Evolutionary conservation across 2,113 vertebrate genomes (phyloP).

Genomic region (Syngnathus scovelli): DNA sequence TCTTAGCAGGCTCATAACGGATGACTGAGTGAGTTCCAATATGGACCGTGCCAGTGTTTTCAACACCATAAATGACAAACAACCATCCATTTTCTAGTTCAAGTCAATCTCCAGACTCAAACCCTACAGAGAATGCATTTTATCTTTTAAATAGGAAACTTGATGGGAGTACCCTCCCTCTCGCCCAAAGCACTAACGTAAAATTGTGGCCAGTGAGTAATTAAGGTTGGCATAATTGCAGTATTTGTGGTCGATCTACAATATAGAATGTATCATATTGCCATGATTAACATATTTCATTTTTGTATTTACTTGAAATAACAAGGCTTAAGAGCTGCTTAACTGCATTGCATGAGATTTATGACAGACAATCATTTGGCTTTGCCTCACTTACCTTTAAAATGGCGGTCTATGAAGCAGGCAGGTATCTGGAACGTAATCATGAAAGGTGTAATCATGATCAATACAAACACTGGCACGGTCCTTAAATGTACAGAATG

Average conservation of each 20-base stretch:
- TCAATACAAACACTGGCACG: slow-evolving; percentile 31
- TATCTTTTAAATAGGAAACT: no score
- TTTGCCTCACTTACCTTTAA: background rate
- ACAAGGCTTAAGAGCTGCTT: background rate
- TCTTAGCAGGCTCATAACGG: slow-evolving; percentile 26
- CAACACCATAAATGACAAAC: background rate
- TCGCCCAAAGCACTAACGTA: background rate
- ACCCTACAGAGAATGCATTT: no score
- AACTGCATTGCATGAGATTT: background rate
- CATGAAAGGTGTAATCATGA: background rate
- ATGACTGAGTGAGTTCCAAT: slow-evolving; percentile 33
- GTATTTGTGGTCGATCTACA: background rate
- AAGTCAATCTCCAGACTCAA: no score
- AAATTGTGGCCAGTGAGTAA: background rate
- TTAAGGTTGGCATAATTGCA: background rate
- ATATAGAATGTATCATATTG: background rate
- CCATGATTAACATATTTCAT: background rate
- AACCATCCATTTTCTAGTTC: background rate
- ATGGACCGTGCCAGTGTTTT: slow-evolving; percentile 29
- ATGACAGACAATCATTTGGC: background rate
- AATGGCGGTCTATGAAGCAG: background rate
- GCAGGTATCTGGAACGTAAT: background rate
- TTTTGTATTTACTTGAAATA: background rate
- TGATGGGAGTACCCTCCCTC: no score
- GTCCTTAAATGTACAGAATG: slow-evolving; percentile 47